These are phyloP conservation scores for Carduelis carduelis DNA, from an alignment of 2,797 vertebrate species.

Conservation along the genomic window DNA sequence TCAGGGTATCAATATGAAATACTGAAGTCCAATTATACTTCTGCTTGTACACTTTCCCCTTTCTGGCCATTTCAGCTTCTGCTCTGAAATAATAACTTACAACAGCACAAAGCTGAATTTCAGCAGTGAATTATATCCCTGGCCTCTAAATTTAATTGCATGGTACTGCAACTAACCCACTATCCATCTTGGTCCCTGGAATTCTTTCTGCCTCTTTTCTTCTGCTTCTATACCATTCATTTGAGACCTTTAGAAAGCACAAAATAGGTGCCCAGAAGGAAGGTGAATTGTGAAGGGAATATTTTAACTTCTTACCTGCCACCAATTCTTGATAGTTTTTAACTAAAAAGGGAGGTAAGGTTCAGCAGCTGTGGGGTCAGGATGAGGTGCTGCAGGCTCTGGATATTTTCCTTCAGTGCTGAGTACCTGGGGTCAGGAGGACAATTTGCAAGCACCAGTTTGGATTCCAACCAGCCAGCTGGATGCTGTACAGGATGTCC, in stretches of 20 bases:
- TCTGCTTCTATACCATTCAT: background rate
- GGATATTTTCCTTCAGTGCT: background rate
- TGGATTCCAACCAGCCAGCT: rapidly evolving
- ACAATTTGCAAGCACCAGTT: background rate
- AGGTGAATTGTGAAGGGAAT: background rate
- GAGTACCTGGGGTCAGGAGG: background rate
- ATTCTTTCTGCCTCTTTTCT: background rate
- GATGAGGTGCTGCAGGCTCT: background rate
- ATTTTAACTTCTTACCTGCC: background rate
- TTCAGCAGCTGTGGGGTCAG: background rate
- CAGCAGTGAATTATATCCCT: constrained; percentile 43
- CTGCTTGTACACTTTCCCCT: constrained; percentile 32
- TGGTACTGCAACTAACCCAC: background rate
- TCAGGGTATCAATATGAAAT: constrained; percentile 45
- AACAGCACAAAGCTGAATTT: constrained; percentile 1
- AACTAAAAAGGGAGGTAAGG: background rate
- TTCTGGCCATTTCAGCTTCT: constrained; percentile 34
- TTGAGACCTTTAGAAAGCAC: background rate
- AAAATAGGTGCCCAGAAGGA: background rate
- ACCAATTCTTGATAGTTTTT: background rate
- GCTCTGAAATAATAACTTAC: constrained; percentile 43
- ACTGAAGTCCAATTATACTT: constrained; percentile 48
- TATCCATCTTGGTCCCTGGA: background rate
- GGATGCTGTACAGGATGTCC: background rate
- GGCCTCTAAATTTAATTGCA: constrained; percentile 50